Evolutionary conservation across 2,888 invertebrate genomes (phyloP).

Genomic region (Pterostichus niger): DNA sequence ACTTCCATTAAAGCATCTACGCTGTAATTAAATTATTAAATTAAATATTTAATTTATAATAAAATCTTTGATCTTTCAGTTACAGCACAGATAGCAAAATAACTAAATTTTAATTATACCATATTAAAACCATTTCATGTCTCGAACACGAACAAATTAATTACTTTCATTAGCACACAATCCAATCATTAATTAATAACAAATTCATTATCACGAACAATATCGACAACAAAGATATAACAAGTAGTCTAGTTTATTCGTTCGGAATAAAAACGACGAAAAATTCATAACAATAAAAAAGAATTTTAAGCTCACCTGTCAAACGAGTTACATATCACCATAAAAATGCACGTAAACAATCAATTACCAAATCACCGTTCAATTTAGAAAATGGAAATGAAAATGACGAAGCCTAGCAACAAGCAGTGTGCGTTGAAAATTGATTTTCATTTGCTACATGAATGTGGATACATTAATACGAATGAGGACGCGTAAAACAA

Average conservation of each 20-base stretch:
- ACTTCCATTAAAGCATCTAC: no score
- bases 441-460: constrained; percentile 35
- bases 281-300: not conserved
- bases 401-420: constrained; percentile 6
- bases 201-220: no score
- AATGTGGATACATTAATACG: constrained; percentile 9
- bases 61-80: no score
- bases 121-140: no score
- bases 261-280: not conserved
- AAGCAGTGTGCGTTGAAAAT: constrained; percentile 9
- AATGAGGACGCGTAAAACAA: constrained; percentile 12
- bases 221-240: not conserved
- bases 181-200: no score
- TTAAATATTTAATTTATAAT: no score
- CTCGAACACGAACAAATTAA: no score
- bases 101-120: no score
- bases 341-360: constrained; percentile 30
- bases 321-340: constrained; percentile 12
- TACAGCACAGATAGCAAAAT: no score
- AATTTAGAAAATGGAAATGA: constrained; percentile 24
- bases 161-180: no score
- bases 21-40: no score
- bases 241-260: not conserved
- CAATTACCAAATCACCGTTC: constrained; percentile 34
- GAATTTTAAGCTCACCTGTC: constrained; percentile 18